Evolutionary conservation across 2,888 invertebrate species (phyloP), one percentile per base, ranked within the genome.

Genomic region (Sabatieria punctata): DNA sequence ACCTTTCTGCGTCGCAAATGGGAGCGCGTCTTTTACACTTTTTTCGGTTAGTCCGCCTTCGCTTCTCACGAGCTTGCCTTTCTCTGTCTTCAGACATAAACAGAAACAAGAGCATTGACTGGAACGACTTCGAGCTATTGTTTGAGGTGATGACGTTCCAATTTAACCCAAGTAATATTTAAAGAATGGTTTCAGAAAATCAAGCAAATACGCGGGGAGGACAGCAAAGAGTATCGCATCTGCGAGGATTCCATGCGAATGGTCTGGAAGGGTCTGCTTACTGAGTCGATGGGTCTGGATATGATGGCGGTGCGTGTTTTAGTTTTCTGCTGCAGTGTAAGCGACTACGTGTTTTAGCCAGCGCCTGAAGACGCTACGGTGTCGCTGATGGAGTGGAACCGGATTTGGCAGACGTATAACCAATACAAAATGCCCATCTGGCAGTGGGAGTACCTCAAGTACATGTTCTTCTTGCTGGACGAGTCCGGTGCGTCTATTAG

Each of bases 361-460:
- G 36, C 24, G 21, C 46, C 46, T 13, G 26, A 6, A 21, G 49
- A 49, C 11, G 25, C 26, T n/a, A 26, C 25, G 18, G 43, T 51
- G 24, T 24, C 46, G 11, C 18, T 47, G 15, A 30, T 43, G 13
- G 51, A 51, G 26, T 51, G 51, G 51, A 22, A 43, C 40, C 33
- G 37, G 13, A 25, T 51, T 19, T 51, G 51, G 51, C 27, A 41
- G 23, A 19, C 26, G n/a, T 51, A 47, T 44, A 35, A 49, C 22
- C 48, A 47, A 2, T 33, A 41, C 13, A 41, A 45, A 24, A 48
- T 50, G 50, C 41, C 36, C 8, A 41, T 41, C 41, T 51, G 51
- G 51, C 46, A 47, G 41, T 49, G 51, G 49, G 49, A 49, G 39
- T 51, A 51, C 25, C 37, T 51, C 15, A 51, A 51, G 39, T 51